Evolutionary conservation across 2,113 vertebrate genomes (phyloP), one percentile per base, ranked within the genome.

Genomic region (Rafetus swinhoei): DNA sequence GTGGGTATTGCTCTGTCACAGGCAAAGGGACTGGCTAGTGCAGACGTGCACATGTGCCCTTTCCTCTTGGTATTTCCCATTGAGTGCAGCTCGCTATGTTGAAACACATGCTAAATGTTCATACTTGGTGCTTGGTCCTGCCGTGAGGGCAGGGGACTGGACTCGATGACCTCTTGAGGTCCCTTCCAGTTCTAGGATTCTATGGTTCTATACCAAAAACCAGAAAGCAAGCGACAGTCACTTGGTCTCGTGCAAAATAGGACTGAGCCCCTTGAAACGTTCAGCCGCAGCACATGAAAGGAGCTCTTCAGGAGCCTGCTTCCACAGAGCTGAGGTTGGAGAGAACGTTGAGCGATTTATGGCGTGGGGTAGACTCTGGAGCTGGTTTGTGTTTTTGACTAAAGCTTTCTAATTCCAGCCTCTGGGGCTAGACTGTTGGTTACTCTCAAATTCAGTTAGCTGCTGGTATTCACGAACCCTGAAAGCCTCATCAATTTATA

Each of bases 401-500:
- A 39, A 55, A 50, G 5, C 11, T 9, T 1, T 2, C 56, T 85
- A n/a, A 62, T 57, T 62, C 54, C 39, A 35, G 52, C 9, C 11
- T 15, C 84, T 2, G 1, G 7, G 1, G 57, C 0, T 0, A 72
- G 57, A 0, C 16, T 45, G 7, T 1, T 12, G 55, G 13, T 10
- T 50, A 55, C 0, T 35, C 18, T 72, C 18, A 72, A 19, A 72
- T 72, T 72, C 65, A 72, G 65, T 8, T n/a, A 72, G 0, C 53
- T 77, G 60, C n/a, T 81, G 27, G 25, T 59, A 6, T 74, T 85
- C 54, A 77, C 7, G 8, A 29, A 15, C 19, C 50, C n/a, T 52
- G 81, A 12, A 60, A 45, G 57, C 56, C 57, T 53, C 9, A 1
- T 13, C 45, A n/a, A 53, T 62, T 65, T 27, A 11, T 59, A 53